These are phyloP conservation scores for Gymnoscopelus microlampas DNA, from an alignment of 2,797 vertebrate species.

Conservation along the genomic window DNA sequence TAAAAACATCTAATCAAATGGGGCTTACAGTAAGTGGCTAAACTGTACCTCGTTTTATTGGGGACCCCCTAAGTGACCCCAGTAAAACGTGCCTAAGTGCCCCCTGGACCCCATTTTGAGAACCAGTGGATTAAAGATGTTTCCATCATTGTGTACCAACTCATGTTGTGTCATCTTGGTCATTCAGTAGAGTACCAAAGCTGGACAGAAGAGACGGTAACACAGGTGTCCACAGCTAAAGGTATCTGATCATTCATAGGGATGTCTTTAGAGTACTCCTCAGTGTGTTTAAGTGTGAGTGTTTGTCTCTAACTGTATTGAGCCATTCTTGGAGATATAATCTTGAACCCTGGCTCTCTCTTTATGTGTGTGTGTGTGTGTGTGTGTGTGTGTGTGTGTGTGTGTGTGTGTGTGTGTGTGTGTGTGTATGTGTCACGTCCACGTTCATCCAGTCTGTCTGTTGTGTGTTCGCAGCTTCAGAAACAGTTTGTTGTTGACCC, in stretches of 20 bases:
- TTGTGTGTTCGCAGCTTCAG: not conserved
- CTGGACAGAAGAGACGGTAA: conserved; percentile 74
- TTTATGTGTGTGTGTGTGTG: conserved; percentile 8
- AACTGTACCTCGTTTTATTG: no score
- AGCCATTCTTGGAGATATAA: conserved; percentile 15
- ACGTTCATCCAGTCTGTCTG: not conserved
- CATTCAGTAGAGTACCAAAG: conserved; percentile 73
- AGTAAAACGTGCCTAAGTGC: no score
- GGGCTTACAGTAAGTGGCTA: no score
- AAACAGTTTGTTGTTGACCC: not conserved
- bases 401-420: not conserved
- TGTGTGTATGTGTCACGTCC: not conserved
- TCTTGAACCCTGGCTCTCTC: conserved; percentile 25
- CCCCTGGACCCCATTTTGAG: no score
- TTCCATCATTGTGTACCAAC: conserved; percentile 1
- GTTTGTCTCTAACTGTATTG: conserved; percentile 4
- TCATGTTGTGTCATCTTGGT: conserved; percentile 54
- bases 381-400: not conserved
- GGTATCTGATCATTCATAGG: conserved; percentile 60
- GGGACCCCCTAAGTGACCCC: no score
- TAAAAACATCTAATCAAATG: no score
- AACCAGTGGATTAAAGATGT: not conserved
- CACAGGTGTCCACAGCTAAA: conserved; percentile 64
- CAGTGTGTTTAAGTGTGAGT: not conserved
- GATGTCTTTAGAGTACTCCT: not conserved